Conservation (phyloP, 2,888 invertebrate genomes). For the Drosophila picticornis region DNA sequence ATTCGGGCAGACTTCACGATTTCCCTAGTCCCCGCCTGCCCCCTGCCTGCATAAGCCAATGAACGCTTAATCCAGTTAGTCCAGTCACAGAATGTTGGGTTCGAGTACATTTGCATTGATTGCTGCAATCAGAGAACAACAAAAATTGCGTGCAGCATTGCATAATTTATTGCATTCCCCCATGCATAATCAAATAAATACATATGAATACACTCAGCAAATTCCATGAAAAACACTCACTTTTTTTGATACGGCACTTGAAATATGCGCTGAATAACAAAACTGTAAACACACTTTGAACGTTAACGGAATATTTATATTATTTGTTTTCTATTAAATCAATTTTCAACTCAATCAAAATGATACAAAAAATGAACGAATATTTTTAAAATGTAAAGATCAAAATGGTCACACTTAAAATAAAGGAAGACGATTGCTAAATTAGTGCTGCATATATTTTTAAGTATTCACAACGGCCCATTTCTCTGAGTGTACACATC, state of each 20-base stretch:
- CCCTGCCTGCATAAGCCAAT: constrained; percentile 6
- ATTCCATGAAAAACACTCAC: not conserved
- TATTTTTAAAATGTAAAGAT: not conserved
- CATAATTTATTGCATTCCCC: constrained; percentile 32
- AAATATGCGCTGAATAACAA: not conserved
- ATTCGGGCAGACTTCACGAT: constrained; percentile 11
- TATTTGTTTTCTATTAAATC: not conserved
- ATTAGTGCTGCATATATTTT: not conserved
- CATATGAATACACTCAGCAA: not conserved
- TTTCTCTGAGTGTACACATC: not conserved
- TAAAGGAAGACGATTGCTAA: not conserved
- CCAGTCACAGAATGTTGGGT: not conserved
- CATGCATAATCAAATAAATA: constrained; percentile 29
- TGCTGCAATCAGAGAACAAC: constrained; percentile 35
- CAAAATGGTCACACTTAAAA: not conserved
- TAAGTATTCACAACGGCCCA: accelerated
- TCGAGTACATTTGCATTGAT: constrained; percentile 61
- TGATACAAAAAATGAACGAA: not conserved
- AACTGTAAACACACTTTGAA: not conserved
- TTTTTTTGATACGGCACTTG: not conserved
- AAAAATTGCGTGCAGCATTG: constrained; percentile 11
- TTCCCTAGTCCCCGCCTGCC: not conserved
- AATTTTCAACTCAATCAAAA: too few species aligned
- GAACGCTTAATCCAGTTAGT: constrained; percentile 34
- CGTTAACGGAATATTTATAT: not conserved